Evolutionary conservation across 1,140 invertebrate species (phyloP).

Genomic region (Polypedilum pembai): DNA sequence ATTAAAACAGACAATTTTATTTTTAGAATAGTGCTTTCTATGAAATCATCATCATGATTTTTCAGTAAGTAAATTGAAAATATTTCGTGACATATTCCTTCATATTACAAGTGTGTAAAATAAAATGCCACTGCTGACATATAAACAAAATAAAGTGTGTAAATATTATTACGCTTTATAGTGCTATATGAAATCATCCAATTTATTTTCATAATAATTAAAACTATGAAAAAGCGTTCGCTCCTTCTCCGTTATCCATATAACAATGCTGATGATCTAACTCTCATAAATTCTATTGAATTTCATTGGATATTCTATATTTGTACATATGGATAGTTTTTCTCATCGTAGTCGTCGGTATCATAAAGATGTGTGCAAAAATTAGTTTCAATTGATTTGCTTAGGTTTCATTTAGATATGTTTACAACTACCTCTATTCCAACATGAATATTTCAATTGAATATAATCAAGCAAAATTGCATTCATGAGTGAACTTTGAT

Average conservation of each 20-base stretch:
- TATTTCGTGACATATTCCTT: slow-evolving; percentile 15
- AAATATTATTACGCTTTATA: background rate
- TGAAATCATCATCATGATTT: background rate
- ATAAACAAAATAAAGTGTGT: background rate
- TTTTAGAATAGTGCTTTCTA: background rate
- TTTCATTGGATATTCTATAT: too few species aligned
- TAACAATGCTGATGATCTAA: background rate
- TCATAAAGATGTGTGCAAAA: slow-evolving; percentile 10
- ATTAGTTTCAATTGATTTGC: slow-evolving; percentile 9
- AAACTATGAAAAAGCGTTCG: background rate
- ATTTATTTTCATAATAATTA: slow-evolving; percentile 13
- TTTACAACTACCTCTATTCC: background rate
- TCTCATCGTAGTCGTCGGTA: background rate
- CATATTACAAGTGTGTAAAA: background rate
- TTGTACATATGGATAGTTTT: background rate
- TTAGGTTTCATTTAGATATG: background rate
- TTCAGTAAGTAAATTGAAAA: background rate
- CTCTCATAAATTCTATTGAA: background rate
- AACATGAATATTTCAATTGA: background rate
- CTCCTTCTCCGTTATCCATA: background rate
- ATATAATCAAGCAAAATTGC: background rate
- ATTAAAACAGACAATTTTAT: slow-evolving; percentile 13
- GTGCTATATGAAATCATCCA: background rate
- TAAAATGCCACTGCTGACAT: background rate
- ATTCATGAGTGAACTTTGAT: background rate